Evolutionary conservation across 2,113 vertebrate genomes (phyloP).

Genomic region (Chiloscyllium plagiosum): DNA sequence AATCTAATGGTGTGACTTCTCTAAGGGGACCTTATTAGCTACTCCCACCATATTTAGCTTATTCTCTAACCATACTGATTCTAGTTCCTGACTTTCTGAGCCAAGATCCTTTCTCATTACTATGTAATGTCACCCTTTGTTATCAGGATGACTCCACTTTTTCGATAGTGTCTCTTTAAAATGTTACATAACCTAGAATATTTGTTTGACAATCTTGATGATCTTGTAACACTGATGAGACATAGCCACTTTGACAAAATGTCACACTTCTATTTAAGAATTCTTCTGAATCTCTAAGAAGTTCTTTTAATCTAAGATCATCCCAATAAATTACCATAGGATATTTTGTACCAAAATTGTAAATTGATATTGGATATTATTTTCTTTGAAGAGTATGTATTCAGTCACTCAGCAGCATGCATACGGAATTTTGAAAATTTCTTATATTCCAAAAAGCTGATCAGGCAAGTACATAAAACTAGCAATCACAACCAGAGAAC

Average conservation of each 20-base stretch:
- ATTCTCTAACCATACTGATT: too few species aligned
- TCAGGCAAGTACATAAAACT: neutral
- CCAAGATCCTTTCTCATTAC: too few species aligned
- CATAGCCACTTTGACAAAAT: neutral
- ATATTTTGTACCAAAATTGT: neutral
- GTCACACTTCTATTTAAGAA: neutral
- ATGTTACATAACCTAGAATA: too few species aligned
- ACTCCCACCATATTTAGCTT: too few species aligned
- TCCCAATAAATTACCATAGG: neutral
- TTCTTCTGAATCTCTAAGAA: neutral
- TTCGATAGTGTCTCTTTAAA: too few species aligned
- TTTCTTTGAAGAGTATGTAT: neutral
- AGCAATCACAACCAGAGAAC: neutral
- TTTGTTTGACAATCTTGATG: too few species aligned
- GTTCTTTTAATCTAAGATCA: neutral
- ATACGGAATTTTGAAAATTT: neutral
- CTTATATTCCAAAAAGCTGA: neutral
- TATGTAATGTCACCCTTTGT: too few species aligned
- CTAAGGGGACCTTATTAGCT: too few species aligned
- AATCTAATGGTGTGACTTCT: too few species aligned
- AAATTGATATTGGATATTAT: neutral
- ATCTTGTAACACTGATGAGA: neutral
- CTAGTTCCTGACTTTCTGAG: too few species aligned
- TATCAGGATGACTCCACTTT: too few species aligned
- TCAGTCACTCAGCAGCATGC: neutral